Evolutionary conservation across 2,113 vertebrate species (phyloP).

Genomic region (Pao palembangensis): DNA sequence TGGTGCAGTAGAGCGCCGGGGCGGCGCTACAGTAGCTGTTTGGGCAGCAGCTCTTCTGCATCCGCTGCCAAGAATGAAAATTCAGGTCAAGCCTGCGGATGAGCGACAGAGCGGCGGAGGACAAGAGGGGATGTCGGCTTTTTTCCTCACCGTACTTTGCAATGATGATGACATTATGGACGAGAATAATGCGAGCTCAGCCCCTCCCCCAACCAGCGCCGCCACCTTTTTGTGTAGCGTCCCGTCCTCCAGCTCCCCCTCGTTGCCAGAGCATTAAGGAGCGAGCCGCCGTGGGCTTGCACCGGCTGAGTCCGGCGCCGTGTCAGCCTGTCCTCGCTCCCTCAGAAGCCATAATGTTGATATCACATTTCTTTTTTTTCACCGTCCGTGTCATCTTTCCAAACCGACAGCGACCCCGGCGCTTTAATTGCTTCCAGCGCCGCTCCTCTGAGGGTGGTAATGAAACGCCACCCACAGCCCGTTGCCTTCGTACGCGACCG

Average conservation of each 20-base stretch:
- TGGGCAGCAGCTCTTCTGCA: too few species aligned
- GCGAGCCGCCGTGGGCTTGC: background rate
- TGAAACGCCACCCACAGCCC: slow-evolving; percentile 28
- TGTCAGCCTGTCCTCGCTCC: slow-evolving; percentile 16
- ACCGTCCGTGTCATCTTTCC: slow-evolving; percentile 22
- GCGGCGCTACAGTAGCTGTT: too few species aligned
- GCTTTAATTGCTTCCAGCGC: slow-evolving; percentile 64
- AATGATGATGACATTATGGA: slow-evolving; percentile 64
- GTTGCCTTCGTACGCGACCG: slow-evolving; percentile 46
- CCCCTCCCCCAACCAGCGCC: background rate
- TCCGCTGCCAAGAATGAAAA: slow-evolving; percentile 33
- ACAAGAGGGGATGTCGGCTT: slow-evolving; percentile 8
- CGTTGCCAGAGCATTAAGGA: slow-evolving; percentile 26
- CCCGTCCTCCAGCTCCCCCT: slow-evolving; percentile 31
- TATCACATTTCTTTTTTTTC: slow-evolving; percentile 18
- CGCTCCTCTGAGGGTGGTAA: slow-evolving; percentile 33
- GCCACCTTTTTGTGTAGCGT: slow-evolving; percentile 11
- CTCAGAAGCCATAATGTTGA: slow-evolving; percentile 21
- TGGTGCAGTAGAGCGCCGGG: background rate
- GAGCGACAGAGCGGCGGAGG: slow-evolving; percentile 17
- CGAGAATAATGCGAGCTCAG: slow-evolving; percentile 66
- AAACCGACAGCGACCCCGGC: slow-evolving; percentile 54
- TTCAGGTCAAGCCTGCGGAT: slow-evolving; percentile 54
- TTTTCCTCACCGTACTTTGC: slow-evolving; percentile 44
- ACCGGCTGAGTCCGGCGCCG: slow-evolving; percentile 14